Conservation (phyloP, 2,888 invertebrate genomes). For the Nemapogon koenigi region DNA sequence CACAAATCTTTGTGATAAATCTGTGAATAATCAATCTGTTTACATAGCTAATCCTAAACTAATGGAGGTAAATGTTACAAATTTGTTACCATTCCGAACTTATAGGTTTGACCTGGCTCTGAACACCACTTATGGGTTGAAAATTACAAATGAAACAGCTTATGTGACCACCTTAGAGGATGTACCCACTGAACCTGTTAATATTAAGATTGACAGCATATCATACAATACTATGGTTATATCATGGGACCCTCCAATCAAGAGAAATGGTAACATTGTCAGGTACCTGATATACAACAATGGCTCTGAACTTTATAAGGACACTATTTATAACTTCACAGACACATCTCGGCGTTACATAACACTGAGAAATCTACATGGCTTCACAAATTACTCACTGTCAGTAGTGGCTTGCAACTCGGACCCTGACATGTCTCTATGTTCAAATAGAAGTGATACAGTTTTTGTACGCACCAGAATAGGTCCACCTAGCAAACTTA, state of each 20-base stretch:
- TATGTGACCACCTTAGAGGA: slow-evolving; percentile 75
- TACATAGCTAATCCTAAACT: slow-evolving; percentile 47
- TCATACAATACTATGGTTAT: slow-evolving; percentile 69
- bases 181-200: slow-evolving; percentile 64
- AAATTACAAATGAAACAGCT: slow-evolving; percentile 58
- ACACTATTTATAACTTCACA: slow-evolving; percentile 25
- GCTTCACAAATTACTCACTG: slow-evolving; percentile 73
- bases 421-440: slow-evolving; percentile 54
- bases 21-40: slow-evolving; percentile 36
- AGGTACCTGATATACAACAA: slow-evolving; percentile 67
- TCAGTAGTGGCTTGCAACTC: slow-evolving; percentile 73
- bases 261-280: slow-evolving; percentile 76
- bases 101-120: slow-evolving; percentile 76
- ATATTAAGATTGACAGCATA: slow-evolving; percentile 64
- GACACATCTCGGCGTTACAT: slow-evolving; percentile 26
- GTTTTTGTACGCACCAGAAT: slow-evolving; percentile 66
- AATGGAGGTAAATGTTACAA: slow-evolving; percentile 62
- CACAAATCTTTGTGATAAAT: slow-evolving; percentile 61
- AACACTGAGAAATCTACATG: slow-evolving; percentile 45
- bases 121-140: slow-evolving; percentile 44
- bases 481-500: slow-evolving; percentile 60
- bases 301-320: slow-evolving; percentile 29
- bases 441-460: slow-evolving; percentile 61
- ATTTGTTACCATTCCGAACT: slow-evolving; percentile 75
- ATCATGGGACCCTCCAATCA: slow-evolving; percentile 72